These are phyloP conservation scores for Resseliella maxima DNA, from an alignment of 2,888 invertebrate genomes.

Conservation along the genomic window DNA sequence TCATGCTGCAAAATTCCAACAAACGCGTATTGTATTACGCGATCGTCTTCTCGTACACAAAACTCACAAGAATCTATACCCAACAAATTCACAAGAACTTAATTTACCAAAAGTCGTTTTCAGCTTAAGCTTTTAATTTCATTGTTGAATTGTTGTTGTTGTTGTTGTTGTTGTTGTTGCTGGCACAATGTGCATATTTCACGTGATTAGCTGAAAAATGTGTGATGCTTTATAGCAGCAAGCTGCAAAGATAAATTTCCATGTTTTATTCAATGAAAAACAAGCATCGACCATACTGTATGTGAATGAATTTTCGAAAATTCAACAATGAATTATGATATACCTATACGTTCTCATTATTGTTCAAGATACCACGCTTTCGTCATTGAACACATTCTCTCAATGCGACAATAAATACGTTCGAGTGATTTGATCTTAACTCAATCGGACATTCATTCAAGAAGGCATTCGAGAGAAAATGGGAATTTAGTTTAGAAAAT, in stretches of 20 bases:
- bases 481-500: no score
- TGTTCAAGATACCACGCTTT: background rate
- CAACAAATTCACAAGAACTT: background rate
- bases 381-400: background rate
- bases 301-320: background rate
- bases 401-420: no score
- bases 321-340: background rate
- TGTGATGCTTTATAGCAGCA: background rate
- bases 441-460: background rate
- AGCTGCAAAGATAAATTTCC: background rate
- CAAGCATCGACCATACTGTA: background rate
- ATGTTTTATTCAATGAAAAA: background rate
- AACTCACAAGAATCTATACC: no score
- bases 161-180: no score
- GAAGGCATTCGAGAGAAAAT: background rate
- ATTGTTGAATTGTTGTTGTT: background rate
- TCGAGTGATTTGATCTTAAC: no score
- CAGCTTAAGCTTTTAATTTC: constrained; percentile 22
- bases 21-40: background rate
- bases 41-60: no score
- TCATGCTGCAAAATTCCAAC: background rate
- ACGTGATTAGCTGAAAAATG: background rate
- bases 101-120: background rate
- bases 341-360: no score
- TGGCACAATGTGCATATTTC: background rate